Evolutionary conservation across 2,888 invertebrate genomes (phyloP), one percentile per base, ranked within the genome.

Genomic region (Xestoiulus laeticollis): DNA sequence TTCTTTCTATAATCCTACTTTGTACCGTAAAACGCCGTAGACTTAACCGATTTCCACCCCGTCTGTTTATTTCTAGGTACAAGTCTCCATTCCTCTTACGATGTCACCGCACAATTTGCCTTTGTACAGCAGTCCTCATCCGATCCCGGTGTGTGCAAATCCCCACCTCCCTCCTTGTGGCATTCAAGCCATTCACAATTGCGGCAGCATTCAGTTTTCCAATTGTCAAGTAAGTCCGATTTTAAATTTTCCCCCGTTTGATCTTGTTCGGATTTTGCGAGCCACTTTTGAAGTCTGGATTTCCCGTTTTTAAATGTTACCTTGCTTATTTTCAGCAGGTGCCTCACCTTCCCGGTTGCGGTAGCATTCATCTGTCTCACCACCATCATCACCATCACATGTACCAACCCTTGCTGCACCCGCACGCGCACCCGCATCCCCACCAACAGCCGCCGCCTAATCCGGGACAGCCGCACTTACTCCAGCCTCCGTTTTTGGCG

Each of bases 401-500:
- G 78, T 89, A 89, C 90, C 92, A 91, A 90, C 91, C 92, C 89
- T 92, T 93, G 86, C 91, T 92, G 87, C 92, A 92, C 90, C 92
- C 92, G 90, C 90, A 85, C 89, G 89, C 88, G 86, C 92, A 92
- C 90, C 92, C 92, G 90, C 90, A 85, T 89, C 89, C 88, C 82
- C 90, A 89, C 38, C 90, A 88, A 22, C 87, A 84, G 16, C 33
- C 87, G 5, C 59, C 92, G 92, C 30, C 91, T 92, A 38, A 91
- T 92, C 88, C 92, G 93, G 82, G 92, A 30, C 88, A 88, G 59
- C 87, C 89, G 26, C 87, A 89, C 43, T 44, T 88, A 16, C 82
- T 88, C 12, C 88, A 86, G 30, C 86, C 87, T 22, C 88, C 86
- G 33, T 88, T 88, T 82, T 22, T 88, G 30, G 38, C 33, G 16